A percentile compares a stretch with the other conserved stretches of the same genome.
Conservation (phyloP, 2,888 invertebrate species). For the Andricus curvator region DNA sequence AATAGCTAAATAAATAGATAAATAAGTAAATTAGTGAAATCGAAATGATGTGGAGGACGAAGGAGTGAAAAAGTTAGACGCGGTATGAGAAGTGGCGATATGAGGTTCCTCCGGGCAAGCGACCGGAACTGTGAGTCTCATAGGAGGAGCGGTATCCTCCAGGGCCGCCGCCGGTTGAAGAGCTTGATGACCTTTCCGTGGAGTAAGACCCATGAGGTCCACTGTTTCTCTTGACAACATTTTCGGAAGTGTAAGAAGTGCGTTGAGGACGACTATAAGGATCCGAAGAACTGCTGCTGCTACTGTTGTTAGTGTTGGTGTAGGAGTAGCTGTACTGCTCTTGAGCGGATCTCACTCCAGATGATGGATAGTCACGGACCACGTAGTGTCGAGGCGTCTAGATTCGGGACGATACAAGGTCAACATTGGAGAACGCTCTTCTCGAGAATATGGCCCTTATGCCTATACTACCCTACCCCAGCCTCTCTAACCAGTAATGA, state of each 20-base stretch:
- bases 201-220: constrained; percentile 87
- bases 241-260: constrained; percentile 86
- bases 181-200: constrained; percentile 84
- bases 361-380: constrained; percentile 87
- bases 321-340: constrained; percentile 93
- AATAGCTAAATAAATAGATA: constrained; percentile 30
- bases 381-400: constrained; percentile 94
- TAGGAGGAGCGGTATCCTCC: constrained; percentile 89
- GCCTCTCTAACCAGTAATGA: constrained; percentile 10
- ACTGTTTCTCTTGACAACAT: constrained; percentile 83
- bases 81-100: constrained; percentile 94
- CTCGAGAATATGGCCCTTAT: constrained; percentile 25
- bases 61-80: constrained; percentile 81
- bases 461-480: neutral
- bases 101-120: constrained; percentile 89
- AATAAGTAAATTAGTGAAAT: constrained; percentile 42
- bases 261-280: constrained; percentile 83
- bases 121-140: constrained; percentile 88
- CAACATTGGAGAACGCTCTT: constrained; percentile 63
- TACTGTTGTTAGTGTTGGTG: constrained; percentile 84
- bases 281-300: constrained; percentile 80
- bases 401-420: constrained; percentile 71
- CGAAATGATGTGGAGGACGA: constrained; percentile 42
- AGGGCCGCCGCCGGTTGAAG: constrained; percentile 85
- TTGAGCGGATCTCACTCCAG: constrained; percentile 81